Conservation (phyloP, 2,797 vertebrate species). For the Masticophis lateralis region DNA sequence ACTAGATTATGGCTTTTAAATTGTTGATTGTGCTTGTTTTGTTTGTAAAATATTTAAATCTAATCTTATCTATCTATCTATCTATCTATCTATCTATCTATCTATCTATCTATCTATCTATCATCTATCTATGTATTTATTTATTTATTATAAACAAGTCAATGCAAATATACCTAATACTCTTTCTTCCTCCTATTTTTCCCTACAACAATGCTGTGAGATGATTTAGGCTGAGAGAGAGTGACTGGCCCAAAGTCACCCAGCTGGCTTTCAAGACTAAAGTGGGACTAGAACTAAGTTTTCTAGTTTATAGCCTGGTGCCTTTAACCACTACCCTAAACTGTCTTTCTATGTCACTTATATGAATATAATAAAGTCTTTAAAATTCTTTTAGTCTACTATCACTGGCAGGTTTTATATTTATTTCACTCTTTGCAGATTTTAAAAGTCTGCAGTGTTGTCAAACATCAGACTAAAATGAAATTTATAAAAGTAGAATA, state of each 20-base stretch:
- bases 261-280: not conserved
- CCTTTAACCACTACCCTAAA: not conserved
- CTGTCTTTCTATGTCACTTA: not conserved
- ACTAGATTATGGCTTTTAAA: not conserved
- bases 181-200: not conserved
- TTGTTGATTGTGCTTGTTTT: not conserved
- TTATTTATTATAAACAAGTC: no score
- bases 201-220: not conserved
- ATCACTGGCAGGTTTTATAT: not conserved
- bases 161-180: no score
- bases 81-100: no score
- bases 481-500: slow-evolving; percentile 22
- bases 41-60: not conserved
- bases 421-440: slow-evolving; percentile 26
- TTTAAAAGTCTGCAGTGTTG: slow-evolving; percentile 1
- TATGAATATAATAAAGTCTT: not conserved
- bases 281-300: not conserved
- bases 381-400: not conserved
- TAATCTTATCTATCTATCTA: no score
- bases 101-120: no score
- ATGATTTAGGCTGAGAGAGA: not conserved
- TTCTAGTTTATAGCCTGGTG: not conserved
- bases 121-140: no score
- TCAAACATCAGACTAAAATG: slow-evolving; percentile 27
- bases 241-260: not conserved